These are phyloP conservation scores for Sebastes flavidus DNA, from an alignment of 2,797 vertebrate genomes.

Conservation along the genomic window DNA sequence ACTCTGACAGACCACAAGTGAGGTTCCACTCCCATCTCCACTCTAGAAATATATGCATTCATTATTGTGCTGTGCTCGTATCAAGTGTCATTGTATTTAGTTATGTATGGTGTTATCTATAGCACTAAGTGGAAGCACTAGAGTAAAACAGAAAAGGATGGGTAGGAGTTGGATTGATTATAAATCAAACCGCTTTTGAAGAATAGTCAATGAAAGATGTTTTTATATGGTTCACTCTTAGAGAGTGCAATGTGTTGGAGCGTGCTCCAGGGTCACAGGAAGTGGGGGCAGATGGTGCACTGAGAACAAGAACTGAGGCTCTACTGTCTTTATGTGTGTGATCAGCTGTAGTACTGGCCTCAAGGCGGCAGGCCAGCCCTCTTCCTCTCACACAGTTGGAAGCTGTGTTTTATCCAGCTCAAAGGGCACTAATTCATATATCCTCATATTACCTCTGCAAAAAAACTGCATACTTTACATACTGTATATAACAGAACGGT, in stretches of 20 bases:
- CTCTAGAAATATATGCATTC: background rate
- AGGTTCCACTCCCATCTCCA: background rate
- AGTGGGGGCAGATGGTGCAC: slow-evolving; percentile 33
- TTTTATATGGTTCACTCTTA: background rate
- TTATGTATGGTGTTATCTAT: background rate
- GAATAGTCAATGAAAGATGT: background rate
- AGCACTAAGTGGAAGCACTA: background rate
- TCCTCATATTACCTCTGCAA: background rate
- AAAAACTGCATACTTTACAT: background rate
- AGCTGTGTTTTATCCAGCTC: slow-evolving; percentile 14
- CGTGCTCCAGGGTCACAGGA: slow-evolving; percentile 54
- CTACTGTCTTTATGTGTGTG: slow-evolving; percentile 42
- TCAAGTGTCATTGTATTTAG: background rate
- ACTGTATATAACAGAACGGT: background rate
- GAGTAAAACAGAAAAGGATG: background rate
- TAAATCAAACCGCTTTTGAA: background rate
- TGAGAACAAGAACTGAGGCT: slow-evolving; percentile 51
- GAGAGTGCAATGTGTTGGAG: slow-evolving; percentile 31
- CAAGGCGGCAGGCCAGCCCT: background rate
- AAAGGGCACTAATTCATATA: background rate
- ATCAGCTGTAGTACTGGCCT: slow-evolving; percentile 20
- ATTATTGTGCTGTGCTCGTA: background rate
- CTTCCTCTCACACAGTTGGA: slow-evolving; percentile 18
- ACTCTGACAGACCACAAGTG: background rate
- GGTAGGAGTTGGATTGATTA: background rate